phyloP scores from a whole-genome alignment of 2,888 invertebrate species.

The Protophormia terraenovae region DNA sequence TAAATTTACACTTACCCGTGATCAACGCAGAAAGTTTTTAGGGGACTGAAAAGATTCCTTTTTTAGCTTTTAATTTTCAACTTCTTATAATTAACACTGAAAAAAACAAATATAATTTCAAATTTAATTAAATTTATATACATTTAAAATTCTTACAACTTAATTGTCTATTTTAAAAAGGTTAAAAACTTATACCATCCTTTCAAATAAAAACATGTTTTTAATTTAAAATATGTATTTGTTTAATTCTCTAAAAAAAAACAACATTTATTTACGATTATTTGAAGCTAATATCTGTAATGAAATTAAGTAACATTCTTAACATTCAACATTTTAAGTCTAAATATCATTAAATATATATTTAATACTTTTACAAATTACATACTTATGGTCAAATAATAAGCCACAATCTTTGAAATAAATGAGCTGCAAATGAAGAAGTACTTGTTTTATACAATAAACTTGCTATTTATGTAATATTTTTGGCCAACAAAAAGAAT shows the following conservation, averaged over 20 bases:
- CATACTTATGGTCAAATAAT: conserved; percentile 63
- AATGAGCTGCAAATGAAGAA: conserved; percentile 58
- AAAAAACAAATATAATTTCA: not conserved
- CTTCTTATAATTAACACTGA: not conserved
- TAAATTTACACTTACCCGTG: not conserved
- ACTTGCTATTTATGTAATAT: not conserved
- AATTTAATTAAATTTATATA: not conserved
- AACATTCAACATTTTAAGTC: not conserved
- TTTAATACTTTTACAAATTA: not conserved
- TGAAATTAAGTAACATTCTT: conserved; percentile 48
- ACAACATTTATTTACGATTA: conserved; percentile 52
- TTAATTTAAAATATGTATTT: conserved; percentile 14
- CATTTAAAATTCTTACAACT: not conserved
- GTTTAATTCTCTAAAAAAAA: not conserved
- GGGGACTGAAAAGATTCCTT: not conserved
- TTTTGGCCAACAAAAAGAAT: conserved; percentile 34
- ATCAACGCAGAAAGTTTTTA: not conserved
- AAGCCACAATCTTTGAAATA: conserved; percentile 63
- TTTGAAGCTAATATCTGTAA: conserved; percentile 25
- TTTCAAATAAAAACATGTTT: conserved; percentile 10
- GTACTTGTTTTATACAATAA: conserved; percentile 18
- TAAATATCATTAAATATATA: not conserved
- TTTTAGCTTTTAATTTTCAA: not conserved
- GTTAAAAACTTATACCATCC: not conserved
- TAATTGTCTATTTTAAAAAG: not conserved